These are phyloP conservation scores for Matsumyia berberina DNA, from an alignment of 2,888 invertebrate genomes.

Conservation along the genomic window DNA sequence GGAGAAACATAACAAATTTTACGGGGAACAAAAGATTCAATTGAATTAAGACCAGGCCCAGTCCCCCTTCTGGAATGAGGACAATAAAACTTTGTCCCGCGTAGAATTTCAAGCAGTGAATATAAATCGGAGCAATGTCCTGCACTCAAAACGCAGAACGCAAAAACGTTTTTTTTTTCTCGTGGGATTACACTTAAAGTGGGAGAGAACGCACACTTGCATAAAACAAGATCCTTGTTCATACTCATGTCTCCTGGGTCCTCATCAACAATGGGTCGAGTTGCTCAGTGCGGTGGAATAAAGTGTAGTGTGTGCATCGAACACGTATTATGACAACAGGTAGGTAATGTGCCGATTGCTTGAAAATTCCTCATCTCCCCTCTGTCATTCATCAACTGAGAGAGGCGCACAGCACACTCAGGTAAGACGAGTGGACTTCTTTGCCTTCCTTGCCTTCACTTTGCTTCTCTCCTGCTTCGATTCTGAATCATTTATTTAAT, in stretches of 20 bases:
- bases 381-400: slow-evolving; percentile 50
- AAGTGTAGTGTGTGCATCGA: slow-evolving; percentile 61
- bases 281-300: slow-evolving; percentile 52
- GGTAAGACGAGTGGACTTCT: slow-evolving; percentile 39
- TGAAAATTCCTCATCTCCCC: slow-evolving; percentile 47
- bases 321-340: slow-evolving; percentile 72
- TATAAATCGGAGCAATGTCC: slow-evolving; percentile 62
- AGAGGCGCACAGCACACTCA: background rate
- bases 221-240: slow-evolving; percentile 58
- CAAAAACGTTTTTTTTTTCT: slow-evolving; percentile 27
- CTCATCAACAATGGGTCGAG: slow-evolving; percentile 45
- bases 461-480: slow-evolving; percentile 20
- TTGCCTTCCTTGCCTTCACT: background rate
- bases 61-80: background rate
- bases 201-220: slow-evolving; percentile 34
- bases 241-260: slow-evolving; percentile 44
- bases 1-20: slow-evolving; percentile 46
- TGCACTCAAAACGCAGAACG: slow-evolving; percentile 13
- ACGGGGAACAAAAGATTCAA: slow-evolving; percentile 47
- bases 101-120: background rate
- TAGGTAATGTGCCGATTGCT: slow-evolving; percentile 64
- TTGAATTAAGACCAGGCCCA: slow-evolving; percentile 24
- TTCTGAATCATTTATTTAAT: slow-evolving; percentile 71
- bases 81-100: background rate
- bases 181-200: slow-evolving; percentile 44